A percentile compares a stretch with the other conserved stretches of the same genome.
These are phyloP conservation scores for Phylloscopus collybita DNA, from an alignment of 2,797 vertebrate genomes.

Conservation along the genomic window DNA sequence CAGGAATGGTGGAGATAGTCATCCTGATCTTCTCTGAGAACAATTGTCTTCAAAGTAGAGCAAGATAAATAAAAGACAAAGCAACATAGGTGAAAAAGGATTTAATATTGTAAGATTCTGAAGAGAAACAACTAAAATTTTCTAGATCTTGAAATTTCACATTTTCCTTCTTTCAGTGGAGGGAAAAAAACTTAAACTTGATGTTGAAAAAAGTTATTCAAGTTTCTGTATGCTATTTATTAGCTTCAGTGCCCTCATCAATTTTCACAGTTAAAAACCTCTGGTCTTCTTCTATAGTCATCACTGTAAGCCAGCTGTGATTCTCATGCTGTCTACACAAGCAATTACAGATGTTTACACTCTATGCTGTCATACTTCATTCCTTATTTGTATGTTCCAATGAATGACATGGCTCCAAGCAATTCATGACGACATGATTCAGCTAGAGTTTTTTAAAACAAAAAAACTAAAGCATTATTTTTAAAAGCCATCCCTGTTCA, in stretches of 20 bases:
- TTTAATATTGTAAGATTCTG: not conserved
- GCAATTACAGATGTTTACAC: constrained; percentile 11
- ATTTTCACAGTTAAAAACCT: constrained; percentile 7
- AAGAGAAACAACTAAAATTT: not conserved
- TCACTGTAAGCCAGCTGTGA: not conserved
- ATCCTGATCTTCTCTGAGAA: not conserved
- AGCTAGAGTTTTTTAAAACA: constrained; percentile 30
- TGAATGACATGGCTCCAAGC: not conserved
- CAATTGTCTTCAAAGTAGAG: not conserved
- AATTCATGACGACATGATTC: constrained; percentile 20
- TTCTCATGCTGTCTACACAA: not conserved
- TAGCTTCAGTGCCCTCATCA: not conserved
- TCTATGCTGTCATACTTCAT: not conserved
- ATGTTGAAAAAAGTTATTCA: not conserved
- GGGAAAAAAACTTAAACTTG: not conserved
- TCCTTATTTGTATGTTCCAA: not conserved
- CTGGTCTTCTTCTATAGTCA: not conserved
- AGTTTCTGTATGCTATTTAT: not conserved
- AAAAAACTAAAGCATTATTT: constrained; percentile 14
- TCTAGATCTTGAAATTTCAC: not conserved
- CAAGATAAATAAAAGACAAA: not conserved
- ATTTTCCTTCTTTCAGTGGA: not conserved
- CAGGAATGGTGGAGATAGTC: not conserved
- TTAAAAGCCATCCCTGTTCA: constrained; percentile 21
- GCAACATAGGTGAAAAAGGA: not conserved